Conservation (phyloP, 2,797 vertebrate genomes). For the Eulemur rubriventer region DNA sequence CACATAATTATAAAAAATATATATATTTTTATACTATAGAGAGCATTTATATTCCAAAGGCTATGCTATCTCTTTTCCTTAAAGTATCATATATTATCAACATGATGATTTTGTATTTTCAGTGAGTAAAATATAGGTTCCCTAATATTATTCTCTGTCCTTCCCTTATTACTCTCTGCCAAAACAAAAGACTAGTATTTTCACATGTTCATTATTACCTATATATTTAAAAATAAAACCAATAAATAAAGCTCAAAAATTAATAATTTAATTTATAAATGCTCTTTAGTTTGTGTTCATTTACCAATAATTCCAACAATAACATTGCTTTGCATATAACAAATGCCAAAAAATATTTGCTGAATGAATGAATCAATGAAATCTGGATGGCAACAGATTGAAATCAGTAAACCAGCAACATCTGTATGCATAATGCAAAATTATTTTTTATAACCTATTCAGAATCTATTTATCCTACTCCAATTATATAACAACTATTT, state of each 20-base stretch:
- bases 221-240: neutral
- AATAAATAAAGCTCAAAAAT: neutral
- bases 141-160: neutral
- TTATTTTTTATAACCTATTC: neutral
- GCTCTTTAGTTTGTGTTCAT: neutral
- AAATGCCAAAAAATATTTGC: conserved; percentile 12
- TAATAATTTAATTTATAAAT: neutral
- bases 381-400: neutral
- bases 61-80: neutral
- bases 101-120: conserved; percentile 29
- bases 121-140: neutral
- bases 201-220: neutral
- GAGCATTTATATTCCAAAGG: conserved; percentile 18
- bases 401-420: neutral
- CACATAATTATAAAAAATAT: neutral
- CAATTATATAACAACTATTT: neutral
- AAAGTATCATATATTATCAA: neutral
- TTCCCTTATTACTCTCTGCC: neutral
- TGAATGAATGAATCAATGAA: neutral
- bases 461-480: neutral
- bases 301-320: neutral
- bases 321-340: neutral
- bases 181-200: conserved; percentile 3
- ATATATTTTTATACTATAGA: neutral
- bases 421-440: neutral